Evolutionary conservation across 1,140 invertebrate species (phyloP), one percentile per base, ranked within the genome.

Genomic region (Calliopsis andreniformis): DNA sequence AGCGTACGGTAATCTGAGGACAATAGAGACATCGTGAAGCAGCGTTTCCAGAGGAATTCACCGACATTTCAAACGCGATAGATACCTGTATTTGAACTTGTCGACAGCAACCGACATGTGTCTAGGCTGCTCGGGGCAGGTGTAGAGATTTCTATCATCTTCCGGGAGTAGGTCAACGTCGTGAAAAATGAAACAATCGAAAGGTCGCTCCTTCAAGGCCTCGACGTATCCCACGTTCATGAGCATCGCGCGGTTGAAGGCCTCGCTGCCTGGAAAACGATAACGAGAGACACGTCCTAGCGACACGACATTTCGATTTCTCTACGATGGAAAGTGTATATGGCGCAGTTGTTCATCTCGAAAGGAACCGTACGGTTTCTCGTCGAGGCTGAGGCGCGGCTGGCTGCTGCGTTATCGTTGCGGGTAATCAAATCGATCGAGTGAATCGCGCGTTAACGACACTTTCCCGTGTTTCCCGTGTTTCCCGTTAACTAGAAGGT

Each of bases 221-320:
- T 99, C 98, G 47, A 94, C 93, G 91, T 96, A 99, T 8, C 98
- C 98, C n/a, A 99, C 95, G 91, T 99, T 99, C 95, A 99, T 97
- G 56, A 99, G 93, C 93, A 97, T 96, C 1, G 97, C 98, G 67
- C 98, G 94, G 91, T 99, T 99, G 89, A 99, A 99, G 18, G 94
- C 93, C 10, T 93, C 93, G 30, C 92, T 92, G 63, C 95, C 96
- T 92, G 89, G 86, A 71, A 78, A 77, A 82, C 5, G 8, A 43
- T 18, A 43, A 63, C 16, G n/a, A n/a, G n/a, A n/a, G n/a, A n/a
- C n/a, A n/a, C n/a, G n/a, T n/a, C n/a, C n/a, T n/a, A n/a, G n/a
- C n/a, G n/a, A n/a, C n/a, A n/a, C n/a, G n/a, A n/a, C n/a, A n/a
- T n/a, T n/a, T n/a, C n/a, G n/a, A n/a, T n/a, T n/a, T n/a, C n/a